Conservation (phyloP, 1,140 invertebrate species). For the Probaryconus sp. region DNA sequence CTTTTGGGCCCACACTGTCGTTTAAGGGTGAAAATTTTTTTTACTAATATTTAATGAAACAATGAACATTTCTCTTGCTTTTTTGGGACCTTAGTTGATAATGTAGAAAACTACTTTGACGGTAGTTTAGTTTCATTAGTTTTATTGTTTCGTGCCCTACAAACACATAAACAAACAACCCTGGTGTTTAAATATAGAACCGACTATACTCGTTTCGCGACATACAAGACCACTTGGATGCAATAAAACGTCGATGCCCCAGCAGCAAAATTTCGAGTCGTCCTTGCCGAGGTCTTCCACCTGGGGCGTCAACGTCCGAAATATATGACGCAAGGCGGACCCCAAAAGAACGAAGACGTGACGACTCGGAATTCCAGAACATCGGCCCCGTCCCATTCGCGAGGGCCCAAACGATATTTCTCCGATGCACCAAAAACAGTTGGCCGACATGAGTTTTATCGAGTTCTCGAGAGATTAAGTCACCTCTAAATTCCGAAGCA, state of each 20-base stretch:
- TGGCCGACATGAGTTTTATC: constrained; percentile 39
- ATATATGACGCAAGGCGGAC: constrained; percentile 73
- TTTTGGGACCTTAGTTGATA: too few relatives aligned
- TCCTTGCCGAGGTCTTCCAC: constrained; percentile 75
- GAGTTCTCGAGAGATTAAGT: constrained; percentile 53
- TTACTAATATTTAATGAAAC: too few relatives aligned
- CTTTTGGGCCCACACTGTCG: too few relatives aligned
- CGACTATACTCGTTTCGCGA: too few relatives aligned
- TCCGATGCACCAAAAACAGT: constrained; percentile 40
- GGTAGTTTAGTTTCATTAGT: too few relatives aligned
- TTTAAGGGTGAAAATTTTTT: too few relatives aligned
- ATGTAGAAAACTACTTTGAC: too few relatives aligned
- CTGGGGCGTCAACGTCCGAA: constrained; percentile 71
- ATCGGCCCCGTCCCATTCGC: constrained; percentile 12
- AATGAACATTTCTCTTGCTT: too few relatives aligned
- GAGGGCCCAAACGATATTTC: constrained; percentile 28
- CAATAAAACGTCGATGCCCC: constrained; percentile 46
- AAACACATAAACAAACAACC: too few relatives aligned
- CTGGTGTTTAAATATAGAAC: too few relatives aligned
- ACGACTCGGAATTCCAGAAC: constrained; percentile 60
- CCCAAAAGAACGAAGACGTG: constrained; percentile 51
- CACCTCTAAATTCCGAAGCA: constrained; percentile 45
- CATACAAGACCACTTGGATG: too few relatives aligned
- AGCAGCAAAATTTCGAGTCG: constrained; percentile 54
- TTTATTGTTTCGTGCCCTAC: too few relatives aligned